These are phyloP conservation scores for Helostoma temminkii DNA, from an alignment of 2,797 vertebrate genomes.

Conservation along the genomic window DNA sequence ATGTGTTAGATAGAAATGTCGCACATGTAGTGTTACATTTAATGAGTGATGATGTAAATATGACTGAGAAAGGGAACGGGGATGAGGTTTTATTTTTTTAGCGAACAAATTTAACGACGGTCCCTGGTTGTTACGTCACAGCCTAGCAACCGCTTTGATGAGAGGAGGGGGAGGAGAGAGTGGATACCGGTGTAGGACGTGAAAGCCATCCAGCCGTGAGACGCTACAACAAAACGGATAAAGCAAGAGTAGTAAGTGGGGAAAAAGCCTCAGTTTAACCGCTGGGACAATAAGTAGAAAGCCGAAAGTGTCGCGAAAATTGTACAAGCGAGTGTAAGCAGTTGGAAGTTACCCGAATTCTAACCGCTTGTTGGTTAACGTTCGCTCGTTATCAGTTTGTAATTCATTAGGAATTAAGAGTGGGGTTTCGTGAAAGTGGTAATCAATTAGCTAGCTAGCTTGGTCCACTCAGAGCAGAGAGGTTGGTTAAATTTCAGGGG, in stretches of 20 bases:
- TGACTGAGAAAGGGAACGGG: fast-evolving
- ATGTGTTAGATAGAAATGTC: fast-evolving
- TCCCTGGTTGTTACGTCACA: constrained; percentile 79
- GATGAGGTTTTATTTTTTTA: constrained; percentile 4
- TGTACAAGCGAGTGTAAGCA: constrained; percentile 27
- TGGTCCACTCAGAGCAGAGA: constrained; percentile 14
- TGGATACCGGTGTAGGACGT: constrained; percentile 74
- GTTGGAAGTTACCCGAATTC: constrained; percentile 12
- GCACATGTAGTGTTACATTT: fast-evolving
- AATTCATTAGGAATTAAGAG: constrained; percentile 27
- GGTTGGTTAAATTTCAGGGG: constrained; percentile 7
- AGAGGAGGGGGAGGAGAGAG: constrained; percentile 57
- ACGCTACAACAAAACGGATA: constrained; percentile 31
- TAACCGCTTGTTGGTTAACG: not conserved
- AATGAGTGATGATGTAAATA: fast-evolving
- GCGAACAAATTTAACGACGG: constrained; percentile 37
- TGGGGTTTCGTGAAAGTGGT: constrained; percentile 34
- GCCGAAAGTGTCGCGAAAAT: not conserved
- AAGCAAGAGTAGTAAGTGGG: constrained; percentile 4
- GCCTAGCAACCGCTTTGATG: constrained; percentile 54
- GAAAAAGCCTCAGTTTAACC: not conserved
- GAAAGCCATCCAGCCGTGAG: constrained; percentile 63
- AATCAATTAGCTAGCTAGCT: constrained; percentile 21
- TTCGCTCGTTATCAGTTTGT: constrained; percentile 27
- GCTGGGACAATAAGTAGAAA: not conserved